phyloP scores from a whole-genome alignment of 1,140 invertebrate genomes.

The Heliothis virescens region DNA sequence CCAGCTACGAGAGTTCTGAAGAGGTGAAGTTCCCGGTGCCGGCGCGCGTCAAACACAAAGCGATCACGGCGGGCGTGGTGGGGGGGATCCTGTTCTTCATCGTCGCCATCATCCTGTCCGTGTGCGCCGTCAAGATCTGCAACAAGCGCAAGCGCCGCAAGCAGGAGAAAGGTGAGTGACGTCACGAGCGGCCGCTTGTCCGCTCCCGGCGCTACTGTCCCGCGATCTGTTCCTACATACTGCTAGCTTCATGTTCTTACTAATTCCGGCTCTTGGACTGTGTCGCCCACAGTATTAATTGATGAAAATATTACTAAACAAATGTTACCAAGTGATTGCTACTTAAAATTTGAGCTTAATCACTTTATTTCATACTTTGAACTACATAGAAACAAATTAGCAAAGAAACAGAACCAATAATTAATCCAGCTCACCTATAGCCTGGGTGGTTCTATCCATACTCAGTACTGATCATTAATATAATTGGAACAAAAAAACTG shows the following conservation, averaged over 20 bases:
- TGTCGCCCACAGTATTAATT: not conserved
- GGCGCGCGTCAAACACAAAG: conserved; percentile 95
- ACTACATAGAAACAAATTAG: too few species aligned
- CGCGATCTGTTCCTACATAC: conserved; percentile 26
- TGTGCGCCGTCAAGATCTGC: conserved; percentile 98
- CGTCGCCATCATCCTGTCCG: conserved; percentile 97
- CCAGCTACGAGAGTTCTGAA: conserved; percentile 93
- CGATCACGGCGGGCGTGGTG: conserved; percentile 96
- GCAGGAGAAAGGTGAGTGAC: conserved; percentile 96
- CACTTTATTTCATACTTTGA: too few species aligned
- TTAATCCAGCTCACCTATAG: too few species aligned
- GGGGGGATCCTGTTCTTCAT: conserved; percentile 98
- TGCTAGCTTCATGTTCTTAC: conserved; percentile 47
- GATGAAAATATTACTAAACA: not conserved
- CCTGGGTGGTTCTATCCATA: too few species aligned
- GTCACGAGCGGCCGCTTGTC: conserved; percentile 73
- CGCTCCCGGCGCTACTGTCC: conserved; percentile 59
- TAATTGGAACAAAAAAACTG: not conserved
- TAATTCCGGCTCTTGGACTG: conserved; percentile 8
- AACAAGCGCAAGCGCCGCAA: conserved; percentile 98
- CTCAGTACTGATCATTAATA: too few species aligned
- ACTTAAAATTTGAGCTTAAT: too few species aligned
- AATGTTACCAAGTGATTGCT: too few species aligned
- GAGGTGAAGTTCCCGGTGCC: conserved; percentile 95
- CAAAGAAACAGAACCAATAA: too few species aligned